phyloP scores from a whole-genome alignment of 2,888 invertebrate species.

The Andrena fulva region DNA sequence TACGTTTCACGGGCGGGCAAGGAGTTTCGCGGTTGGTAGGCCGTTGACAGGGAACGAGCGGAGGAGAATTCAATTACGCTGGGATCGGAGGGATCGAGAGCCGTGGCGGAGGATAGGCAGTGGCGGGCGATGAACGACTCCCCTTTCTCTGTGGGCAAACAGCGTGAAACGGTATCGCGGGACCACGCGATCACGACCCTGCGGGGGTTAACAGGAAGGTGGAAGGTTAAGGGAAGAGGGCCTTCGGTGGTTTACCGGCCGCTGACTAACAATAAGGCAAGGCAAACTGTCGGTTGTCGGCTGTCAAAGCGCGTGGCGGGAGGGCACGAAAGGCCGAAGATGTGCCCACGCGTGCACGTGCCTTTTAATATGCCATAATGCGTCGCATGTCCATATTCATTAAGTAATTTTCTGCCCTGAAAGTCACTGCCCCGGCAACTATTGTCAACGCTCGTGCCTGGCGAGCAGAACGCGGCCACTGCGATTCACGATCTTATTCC shows the following conservation, averaged over 20 bases:
- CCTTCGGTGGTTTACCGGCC: slow-evolving; percentile 39
- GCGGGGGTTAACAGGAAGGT: slow-evolving; percentile 2
- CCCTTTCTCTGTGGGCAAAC: slow-evolving; percentile 50
- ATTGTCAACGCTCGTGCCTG: slow-evolving; percentile 17
- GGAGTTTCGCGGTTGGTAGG: not conserved
- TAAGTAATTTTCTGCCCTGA: slow-evolving; percentile 79
- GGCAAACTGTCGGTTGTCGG: slow-evolving; percentile 57
- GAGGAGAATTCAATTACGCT: slow-evolving; percentile 37
- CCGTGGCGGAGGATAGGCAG: not conserved
- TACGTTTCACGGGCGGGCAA: not conserved
- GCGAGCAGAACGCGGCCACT: not conserved
- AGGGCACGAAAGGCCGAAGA: slow-evolving; percentile 49
- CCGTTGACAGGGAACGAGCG: slow-evolving; percentile 15
- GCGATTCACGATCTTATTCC: not conserved
- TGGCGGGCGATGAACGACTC: not conserved
- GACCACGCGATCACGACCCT: slow-evolving; percentile 42
- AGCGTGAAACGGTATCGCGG: slow-evolving; percentile 56
- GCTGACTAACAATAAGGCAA: slow-evolving; percentile 56
- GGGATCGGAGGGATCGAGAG: slow-evolving; percentile 6
- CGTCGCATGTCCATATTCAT: slow-evolving; percentile 83
- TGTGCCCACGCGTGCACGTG: slow-evolving; percentile 71
- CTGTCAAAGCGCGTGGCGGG: slow-evolving; percentile 55
- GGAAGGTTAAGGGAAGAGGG: slow-evolving; percentile 12
- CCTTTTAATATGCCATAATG: slow-evolving; percentile 80
- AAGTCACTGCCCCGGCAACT: slow-evolving; percentile 54